Percentiles rank a stretch among this genome's conserved stretches.
These are phyloP conservation scores for Actenoides lindsayi DNA, from an alignment of 2,113 vertebrate genomes.

Conservation along the genomic window DNA sequence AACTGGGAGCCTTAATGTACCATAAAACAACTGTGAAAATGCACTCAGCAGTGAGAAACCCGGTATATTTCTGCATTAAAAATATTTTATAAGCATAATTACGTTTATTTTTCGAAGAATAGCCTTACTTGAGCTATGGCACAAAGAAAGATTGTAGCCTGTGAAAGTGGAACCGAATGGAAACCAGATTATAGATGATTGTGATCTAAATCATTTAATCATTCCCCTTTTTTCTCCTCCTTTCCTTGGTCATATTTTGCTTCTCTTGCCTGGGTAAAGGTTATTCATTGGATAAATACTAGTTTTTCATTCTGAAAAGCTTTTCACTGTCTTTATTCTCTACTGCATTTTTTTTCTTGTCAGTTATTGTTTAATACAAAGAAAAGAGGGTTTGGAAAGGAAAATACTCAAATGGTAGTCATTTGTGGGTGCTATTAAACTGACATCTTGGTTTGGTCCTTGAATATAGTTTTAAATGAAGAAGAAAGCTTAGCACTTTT, in stretches of 20 bases:
- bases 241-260: neutral
- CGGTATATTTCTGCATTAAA: neutral
- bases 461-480: neutral
- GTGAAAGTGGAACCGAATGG: neutral
- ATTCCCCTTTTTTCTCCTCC: neutral
- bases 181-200: conserved; percentile 17
- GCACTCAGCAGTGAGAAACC: neutral
- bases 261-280: neutral
- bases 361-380: neutral
- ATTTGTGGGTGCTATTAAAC: neutral
- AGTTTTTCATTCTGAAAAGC: conserved; percentile 16
- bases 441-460: neutral
- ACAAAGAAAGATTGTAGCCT: neutral
- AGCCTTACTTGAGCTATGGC: neutral
- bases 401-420: neutral
- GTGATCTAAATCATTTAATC: conserved; percentile 6
- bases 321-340: neutral
- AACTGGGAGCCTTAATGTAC: neutral
- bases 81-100: neutral
- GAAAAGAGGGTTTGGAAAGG: neutral
- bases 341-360: neutral
- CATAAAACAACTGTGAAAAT: neutral
- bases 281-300: conserved; percentile 22
- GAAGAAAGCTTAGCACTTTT: neutral
- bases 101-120: neutral